A percentile compares a stretch with the other conserved stretches of the same genome.
phyloP scores from a whole-genome alignment of 2,113 vertebrate species.

The Entelurus aequoreus region DNA sequence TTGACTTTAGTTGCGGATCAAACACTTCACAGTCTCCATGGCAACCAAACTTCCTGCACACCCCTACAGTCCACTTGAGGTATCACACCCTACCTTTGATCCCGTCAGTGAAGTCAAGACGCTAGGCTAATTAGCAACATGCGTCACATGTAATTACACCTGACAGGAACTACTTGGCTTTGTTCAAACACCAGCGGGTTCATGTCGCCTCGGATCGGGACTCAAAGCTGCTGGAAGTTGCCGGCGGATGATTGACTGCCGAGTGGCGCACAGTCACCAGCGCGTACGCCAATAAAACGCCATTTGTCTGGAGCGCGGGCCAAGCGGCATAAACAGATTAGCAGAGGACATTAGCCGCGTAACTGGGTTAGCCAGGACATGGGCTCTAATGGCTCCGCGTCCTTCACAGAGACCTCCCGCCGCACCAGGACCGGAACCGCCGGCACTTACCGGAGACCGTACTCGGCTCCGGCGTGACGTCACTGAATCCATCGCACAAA shows the following conservation, averaged over 20 bases:
- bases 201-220: constrained; percentile 99
- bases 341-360: constrained; percentile 50
- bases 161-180: constrained; percentile 98
- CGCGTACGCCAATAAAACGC: constrained; percentile 96
- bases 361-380: constrained; percentile 87
- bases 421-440: constrained; percentile 26
- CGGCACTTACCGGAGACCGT: constrained; percentile 40
- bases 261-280: constrained; percentile 45
- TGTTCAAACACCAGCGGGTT: constrained; percentile 96
- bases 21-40: too few species aligned
- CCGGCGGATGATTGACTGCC: constrained; percentile 96
- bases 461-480: too few species aligned
- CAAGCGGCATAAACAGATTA: constrained; percentile 94
- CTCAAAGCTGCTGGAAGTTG: constrained; percentile 91
- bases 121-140: constrained; percentile 88
- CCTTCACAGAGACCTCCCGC: constrained; percentile 89
- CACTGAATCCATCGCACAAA: too few species aligned
- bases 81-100: too few species aligned
- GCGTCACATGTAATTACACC: constrained; percentile 99
- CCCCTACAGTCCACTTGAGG: too few species aligned
- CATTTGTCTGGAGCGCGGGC: constrained; percentile 90
- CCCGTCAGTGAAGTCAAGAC: too few species aligned
- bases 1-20: too few species aligned
- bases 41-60: too few species aligned
- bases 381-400: constrained; percentile 91